These are phyloP conservation scores for Syngnathus typhle DNA, from an alignment of 2,113 vertebrate species.

Conservation along the genomic window DNA sequence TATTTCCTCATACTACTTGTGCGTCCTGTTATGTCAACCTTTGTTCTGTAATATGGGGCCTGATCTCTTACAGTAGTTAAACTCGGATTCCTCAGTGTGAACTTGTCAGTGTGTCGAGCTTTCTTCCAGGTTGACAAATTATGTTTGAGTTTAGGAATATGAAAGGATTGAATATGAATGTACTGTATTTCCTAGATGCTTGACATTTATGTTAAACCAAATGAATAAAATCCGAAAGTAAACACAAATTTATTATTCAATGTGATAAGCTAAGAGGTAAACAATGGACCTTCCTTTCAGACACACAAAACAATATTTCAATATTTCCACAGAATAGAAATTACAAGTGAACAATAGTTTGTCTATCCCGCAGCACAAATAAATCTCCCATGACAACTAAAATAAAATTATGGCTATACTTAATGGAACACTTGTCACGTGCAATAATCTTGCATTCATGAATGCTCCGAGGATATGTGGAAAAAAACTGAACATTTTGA, in stretches of 20 bases:
- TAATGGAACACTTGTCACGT: background rate
- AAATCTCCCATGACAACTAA: background rate
- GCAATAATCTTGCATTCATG: background rate
- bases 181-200: background rate
- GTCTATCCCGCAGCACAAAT: background rate
- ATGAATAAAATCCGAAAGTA: background rate
- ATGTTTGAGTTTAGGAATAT: too few relatives aligned
- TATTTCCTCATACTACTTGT: too few relatives aligned
- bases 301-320: background rate
- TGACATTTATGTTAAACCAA: background rate
- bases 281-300: too few relatives aligned
- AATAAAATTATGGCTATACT: background rate
- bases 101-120: too few relatives aligned
- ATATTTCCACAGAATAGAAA: background rate
- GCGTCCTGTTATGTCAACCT: too few relatives aligned
- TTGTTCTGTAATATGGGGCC: too few relatives aligned
- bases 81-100: too few relatives aligned
- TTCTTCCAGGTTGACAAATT: too few relatives aligned
- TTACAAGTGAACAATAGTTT: background rate
- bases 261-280: background rate
- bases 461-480: background rate
- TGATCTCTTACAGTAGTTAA: too few relatives aligned
- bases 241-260: background rate
- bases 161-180: too few relatives aligned
- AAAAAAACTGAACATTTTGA: slow-evolving; percentile 11